A percentile compares a stretch with the other conserved stretches of the same genome.
phyloP scores from a whole-genome alignment of 2,888 invertebrate genomes.

The Ophion ellenae region DNA sequence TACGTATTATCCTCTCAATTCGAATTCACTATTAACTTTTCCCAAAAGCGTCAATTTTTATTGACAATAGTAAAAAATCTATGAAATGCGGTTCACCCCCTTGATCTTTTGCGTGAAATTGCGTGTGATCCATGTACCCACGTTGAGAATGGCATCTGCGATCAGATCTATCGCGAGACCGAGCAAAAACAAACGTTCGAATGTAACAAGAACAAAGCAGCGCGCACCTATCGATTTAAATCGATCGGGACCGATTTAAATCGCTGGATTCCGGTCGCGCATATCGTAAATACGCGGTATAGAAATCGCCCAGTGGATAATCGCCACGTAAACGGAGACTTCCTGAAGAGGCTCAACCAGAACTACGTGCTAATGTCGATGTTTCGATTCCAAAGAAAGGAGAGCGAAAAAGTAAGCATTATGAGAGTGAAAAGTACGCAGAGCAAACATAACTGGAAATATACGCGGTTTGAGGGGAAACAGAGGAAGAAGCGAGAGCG shows the following conservation, averaged over 20 bases:
- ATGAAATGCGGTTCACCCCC: no score
- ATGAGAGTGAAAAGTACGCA: constrained; percentile 24
- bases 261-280: constrained; percentile 64
- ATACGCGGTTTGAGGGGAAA: not conserved
- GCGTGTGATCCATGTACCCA: not conserved
- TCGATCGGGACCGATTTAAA: constrained; percentile 55
- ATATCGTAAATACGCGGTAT: constrained; percentile 66
- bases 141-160: not conserved
- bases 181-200: not conserved
- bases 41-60: no score
- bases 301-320: constrained; percentile 63
- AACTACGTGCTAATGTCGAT: constrained; percentile 59
- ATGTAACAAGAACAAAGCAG: constrained; percentile 9
- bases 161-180: not conserved
- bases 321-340: constrained; percentile 67
- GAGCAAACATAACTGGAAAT: constrained; percentile 42
- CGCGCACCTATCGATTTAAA: constrained; percentile 25
- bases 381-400: constrained; percentile 30
- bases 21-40: no score
- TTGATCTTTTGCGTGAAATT: no score
- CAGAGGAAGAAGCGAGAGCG: no score
- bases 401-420: not conserved
- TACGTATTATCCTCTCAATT: no score
- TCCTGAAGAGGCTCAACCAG: constrained; percentile 61
- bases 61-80: no score